Evolutionary conservation across 2,113 vertebrate species (phyloP).

Genomic region (Salvelinus sp.): DNA sequence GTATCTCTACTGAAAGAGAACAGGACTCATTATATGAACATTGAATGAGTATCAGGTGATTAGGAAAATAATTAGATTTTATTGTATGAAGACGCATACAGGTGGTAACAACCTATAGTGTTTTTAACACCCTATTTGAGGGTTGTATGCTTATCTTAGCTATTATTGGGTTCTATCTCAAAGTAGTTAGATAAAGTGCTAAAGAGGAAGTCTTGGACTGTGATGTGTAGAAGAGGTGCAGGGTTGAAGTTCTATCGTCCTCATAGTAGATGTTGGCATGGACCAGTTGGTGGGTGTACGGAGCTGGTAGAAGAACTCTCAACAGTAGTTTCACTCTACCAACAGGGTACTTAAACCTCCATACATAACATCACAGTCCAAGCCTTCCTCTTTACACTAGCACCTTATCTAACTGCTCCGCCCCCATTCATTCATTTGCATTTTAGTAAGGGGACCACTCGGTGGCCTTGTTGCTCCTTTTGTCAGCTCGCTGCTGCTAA

Average conservation of each 20-base stretch:
- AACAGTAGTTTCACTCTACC: slow-evolving; percentile 51
- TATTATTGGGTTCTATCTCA: background rate
- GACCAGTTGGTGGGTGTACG: slow-evolving; percentile 62
- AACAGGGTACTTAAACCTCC: slow-evolving; percentile 61
- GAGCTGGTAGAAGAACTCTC: slow-evolving; percentile 63
- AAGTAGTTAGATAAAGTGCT: background rate
- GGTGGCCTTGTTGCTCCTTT: slow-evolving; percentile 64
- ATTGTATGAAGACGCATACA: background rate
- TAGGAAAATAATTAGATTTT: background rate
- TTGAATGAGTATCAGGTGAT: background rate
- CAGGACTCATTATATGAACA: background rate
- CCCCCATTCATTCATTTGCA: slow-evolving; percentile 74
- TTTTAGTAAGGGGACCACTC: slow-evolving; percentile 74
- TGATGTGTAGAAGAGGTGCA: slow-evolving; percentile 9
- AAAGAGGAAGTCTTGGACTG: slow-evolving; percentile 18
- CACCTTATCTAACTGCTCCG: slow-evolving; percentile 40
- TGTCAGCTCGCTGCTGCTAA: slow-evolving; percentile 64
- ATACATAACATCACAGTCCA: slow-evolving; percentile 19
- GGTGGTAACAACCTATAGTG: background rate
- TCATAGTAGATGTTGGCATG: background rate
- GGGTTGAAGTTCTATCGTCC: background rate
- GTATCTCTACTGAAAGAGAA: slow-evolving; percentile 14
- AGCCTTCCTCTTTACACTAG: background rate
- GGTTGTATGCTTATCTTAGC: background rate
- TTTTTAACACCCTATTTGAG: background rate